phyloP scores from a whole-genome alignment of 2,113 vertebrate genomes.

The Actenoides lindsayi region DNA sequence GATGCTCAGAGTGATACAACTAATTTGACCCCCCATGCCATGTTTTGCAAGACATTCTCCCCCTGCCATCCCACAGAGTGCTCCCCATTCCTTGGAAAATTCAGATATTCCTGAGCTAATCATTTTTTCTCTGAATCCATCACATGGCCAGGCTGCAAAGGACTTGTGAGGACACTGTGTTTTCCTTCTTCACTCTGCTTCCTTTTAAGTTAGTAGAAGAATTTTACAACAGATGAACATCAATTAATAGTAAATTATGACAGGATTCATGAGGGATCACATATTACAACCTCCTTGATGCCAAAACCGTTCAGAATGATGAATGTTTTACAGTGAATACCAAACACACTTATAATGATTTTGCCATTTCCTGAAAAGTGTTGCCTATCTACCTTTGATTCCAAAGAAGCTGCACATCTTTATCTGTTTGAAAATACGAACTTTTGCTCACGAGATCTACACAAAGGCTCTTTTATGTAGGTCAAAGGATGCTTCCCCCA shows the following conservation, averaged over 20 bases:
- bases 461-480: constrained; percentile 80
- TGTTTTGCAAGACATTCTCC: background rate
- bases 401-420: constrained; percentile 70
- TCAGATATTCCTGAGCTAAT: background rate
- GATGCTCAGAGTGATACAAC: background rate
- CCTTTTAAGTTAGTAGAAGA: constrained; percentile 64
- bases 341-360: constrained; percentile 68
- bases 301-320: constrained; percentile 68
- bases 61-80: background rate
- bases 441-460: constrained; percentile 73
- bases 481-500: constrained; percentile 77
- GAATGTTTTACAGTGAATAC: constrained; percentile 65
- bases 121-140: constrained; percentile 28
- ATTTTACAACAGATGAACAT: constrained; percentile 59
- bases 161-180: constrained; percentile 15
- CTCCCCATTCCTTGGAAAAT: constrained; percentile 13
- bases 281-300: constrained; percentile 55
- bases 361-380: constrained; percentile 70
- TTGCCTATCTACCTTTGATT: constrained; percentile 78
- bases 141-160: constrained; percentile 8
- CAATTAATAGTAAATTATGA: constrained; percentile 75
- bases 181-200: constrained; percentile 46
- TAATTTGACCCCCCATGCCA: background rate
- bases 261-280: constrained; percentile 51
- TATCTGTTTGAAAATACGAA: constrained; percentile 73